These are phyloP conservation scores for Listrodromus nycthemerus DNA, from an alignment of 2,888 invertebrate genomes.

Conservation along the genomic window DNA sequence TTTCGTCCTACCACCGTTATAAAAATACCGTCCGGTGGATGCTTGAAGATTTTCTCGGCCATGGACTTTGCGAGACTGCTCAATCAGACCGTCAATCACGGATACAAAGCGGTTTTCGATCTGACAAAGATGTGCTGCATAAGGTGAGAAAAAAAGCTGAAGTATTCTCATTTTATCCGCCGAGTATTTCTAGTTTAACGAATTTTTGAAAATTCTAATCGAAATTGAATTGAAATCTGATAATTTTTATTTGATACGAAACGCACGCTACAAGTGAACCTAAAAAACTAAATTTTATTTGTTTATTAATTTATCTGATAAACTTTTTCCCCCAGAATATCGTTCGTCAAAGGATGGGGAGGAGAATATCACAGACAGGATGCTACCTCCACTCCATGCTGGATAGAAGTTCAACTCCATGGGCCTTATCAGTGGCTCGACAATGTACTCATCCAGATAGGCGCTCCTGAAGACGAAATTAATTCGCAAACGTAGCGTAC, in stretches of 20 bases:
- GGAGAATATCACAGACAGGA: constrained; percentile 99
- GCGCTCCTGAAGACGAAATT: constrained; percentile 88
- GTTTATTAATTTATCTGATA: neutral
- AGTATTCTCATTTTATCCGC: neutral
- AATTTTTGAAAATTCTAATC: neutral
- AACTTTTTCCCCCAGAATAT: constrained; percentile 89
- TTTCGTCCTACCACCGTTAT: constrained; percentile 99
- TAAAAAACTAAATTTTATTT: neutral
- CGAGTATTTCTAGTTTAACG: neutral
- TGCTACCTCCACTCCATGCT: constrained; percentile 99
- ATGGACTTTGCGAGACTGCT: constrained; percentile 97
- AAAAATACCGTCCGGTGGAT: constrained; percentile 98
- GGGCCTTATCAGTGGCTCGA: constrained; percentile 99
- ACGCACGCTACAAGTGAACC: neutral
- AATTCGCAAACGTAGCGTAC: constrained; percentile 2
- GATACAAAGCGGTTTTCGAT: constrained; percentile 99
- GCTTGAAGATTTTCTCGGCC: constrained; percentile 99
- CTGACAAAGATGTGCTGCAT: constrained; percentile 99
- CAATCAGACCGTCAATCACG: constrained; percentile 98
- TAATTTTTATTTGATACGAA: neutral
- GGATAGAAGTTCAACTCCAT: constrained; percentile 99
- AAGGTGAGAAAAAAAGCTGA: constrained; percentile 81
- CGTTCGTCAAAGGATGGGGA: constrained; percentile 99
- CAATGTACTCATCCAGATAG: constrained; percentile 99
- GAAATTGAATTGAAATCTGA: neutral